Evolutionary conservation across 2,797 vertebrate species (phyloP).

Genomic region (Falco novaeseelandiae): DNA sequence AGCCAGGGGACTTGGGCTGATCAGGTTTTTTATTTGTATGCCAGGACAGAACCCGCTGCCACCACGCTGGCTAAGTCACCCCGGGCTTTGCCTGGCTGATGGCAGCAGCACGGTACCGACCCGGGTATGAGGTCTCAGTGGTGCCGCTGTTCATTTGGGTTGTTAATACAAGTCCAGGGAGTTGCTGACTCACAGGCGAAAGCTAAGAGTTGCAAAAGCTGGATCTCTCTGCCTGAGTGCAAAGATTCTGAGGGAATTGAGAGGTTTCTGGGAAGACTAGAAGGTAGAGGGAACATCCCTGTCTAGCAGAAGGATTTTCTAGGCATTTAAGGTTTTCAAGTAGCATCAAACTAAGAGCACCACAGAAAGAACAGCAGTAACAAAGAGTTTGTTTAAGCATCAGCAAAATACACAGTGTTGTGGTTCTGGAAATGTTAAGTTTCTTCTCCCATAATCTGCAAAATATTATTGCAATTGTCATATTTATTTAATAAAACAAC

Average conservation of each 20-base stretch:
- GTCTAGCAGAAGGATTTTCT: slow-evolving; percentile 34
- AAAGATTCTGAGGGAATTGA: neutral
- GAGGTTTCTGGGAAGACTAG: slow-evolving; percentile 6
- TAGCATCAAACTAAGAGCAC: slow-evolving; percentile 34
- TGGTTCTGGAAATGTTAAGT: slow-evolving; percentile 35
- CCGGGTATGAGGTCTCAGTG: neutral
- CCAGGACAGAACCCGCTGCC: neutral
- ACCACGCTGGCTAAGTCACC: neutral
- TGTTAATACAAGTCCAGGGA: neutral
- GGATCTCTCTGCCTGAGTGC: neutral
- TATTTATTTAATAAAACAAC: slow-evolving; percentile 69
- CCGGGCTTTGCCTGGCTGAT: neutral
- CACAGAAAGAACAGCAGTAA: slow-evolving; percentile 21
- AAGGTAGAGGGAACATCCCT: slow-evolving; percentile 8
- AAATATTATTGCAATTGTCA: slow-evolving; percentile 55
- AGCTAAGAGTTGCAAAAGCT: neutral
- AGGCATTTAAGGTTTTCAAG: slow-evolving; percentile 24
- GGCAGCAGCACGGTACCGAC: neutral
- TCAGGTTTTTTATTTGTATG: neutral
- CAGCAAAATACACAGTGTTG: slow-evolving; percentile 55
- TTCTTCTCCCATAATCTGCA: slow-evolving; percentile 25
- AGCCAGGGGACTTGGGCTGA: neutral
- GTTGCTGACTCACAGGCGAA: neutral
- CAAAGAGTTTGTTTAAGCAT: slow-evolving; percentile 56
- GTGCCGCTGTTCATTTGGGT: neutral